A percentile compares a stretch with the other conserved stretches of the same genome.
These are phyloP conservation scores for Drosophila putrida DNA, from an alignment of 2,888 invertebrate species.

Conservation along the genomic window DNA sequence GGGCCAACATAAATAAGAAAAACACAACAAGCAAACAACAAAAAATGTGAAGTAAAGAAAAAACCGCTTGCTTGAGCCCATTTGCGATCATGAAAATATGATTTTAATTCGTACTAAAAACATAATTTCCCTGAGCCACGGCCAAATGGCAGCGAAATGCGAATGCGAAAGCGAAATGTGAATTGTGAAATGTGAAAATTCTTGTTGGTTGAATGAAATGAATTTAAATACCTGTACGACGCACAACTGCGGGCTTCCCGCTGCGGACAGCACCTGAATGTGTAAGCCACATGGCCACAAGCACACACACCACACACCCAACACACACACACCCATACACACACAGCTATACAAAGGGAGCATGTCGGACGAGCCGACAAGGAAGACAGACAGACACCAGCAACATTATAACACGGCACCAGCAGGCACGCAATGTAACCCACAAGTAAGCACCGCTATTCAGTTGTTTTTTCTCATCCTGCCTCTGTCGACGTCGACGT, in stretches of 20 bases:
- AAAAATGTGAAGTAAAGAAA: not conserved
- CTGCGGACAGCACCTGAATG: constrained; percentile 45
- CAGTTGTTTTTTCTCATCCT: constrained; percentile 47
- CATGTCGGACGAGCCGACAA: constrained; percentile 12
- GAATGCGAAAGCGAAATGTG: constrained; percentile 18
- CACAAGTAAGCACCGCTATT: constrained; percentile 27
- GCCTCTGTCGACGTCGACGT: not conserved
- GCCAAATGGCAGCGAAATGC: constrained; percentile 58
- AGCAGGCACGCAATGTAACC: constrained; percentile 30
- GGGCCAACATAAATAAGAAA: constrained; percentile 22
- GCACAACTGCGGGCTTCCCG: constrained; percentile 46
- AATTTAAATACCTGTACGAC: constrained; percentile 75
- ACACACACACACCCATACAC: constrained; percentile 7
- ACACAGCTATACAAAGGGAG: not conserved
- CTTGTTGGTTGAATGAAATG: constrained; percentile 66
- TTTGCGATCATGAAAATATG: constrained; percentile 78
- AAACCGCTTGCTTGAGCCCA: constrained; percentile 64
- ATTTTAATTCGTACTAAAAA: constrained; percentile 74
- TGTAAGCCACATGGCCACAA: constrained; percentile 34
- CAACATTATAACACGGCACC: constrained; percentile 37
- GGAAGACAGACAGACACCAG: constrained; percentile 15
- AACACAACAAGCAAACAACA: constrained; percentile 7
- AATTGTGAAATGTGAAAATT: constrained; percentile 56
- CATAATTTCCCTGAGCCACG: constrained; percentile 54
- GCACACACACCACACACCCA: constrained; percentile 15